phyloP scores from a whole-genome alignment of 1,140 invertebrate species.

The Anthonomus grandis region DNA sequence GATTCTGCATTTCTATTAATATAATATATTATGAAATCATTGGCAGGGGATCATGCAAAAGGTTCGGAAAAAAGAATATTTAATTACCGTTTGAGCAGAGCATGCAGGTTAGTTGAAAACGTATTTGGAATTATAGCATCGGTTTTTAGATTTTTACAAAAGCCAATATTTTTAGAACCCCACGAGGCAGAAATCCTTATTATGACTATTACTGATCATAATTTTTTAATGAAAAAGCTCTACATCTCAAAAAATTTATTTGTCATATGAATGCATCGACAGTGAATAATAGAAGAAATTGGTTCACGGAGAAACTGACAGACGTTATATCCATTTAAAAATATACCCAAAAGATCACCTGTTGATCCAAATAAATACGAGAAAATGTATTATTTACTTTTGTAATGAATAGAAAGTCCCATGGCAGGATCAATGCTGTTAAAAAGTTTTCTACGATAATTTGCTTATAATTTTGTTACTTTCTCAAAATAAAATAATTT shows the following conservation, averaged over 20 bases:
- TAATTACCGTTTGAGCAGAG: constrained; percentile 47
- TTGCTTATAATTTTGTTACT: no score
- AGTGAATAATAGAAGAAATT: neutral
- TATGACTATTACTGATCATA: constrained; percentile 20
- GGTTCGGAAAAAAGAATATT: constrained; percentile 43
- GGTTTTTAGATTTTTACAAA: constrained; percentile 48
- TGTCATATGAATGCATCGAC: neutral
- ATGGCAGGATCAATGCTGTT: constrained; percentile 12
- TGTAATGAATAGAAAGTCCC: constrained; percentile 1
- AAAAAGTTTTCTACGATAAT: no score
- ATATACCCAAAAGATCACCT: constrained; percentile 4
- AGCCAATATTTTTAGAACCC: constrained; percentile 39
- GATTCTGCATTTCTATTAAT: constrained; percentile 48
- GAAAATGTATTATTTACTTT: constrained; percentile 8
- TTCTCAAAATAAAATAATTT: no score
- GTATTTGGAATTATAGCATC: constrained; percentile 53
- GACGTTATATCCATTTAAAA: constrained; percentile 4
- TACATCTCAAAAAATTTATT: constrained; percentile 1
- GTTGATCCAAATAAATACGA: neutral
- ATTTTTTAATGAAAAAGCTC: constrained; percentile 15
- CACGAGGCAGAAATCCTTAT: constrained; percentile 36
- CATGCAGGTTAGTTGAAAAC: constrained; percentile 53
- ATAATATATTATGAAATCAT: constrained; percentile 50
- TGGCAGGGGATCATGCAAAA: constrained; percentile 41
- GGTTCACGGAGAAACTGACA: constrained; percentile 3